phyloP scores from a whole-genome alignment of 2,113 vertebrate genomes.

The Nymphicus hollandicus region DNA sequence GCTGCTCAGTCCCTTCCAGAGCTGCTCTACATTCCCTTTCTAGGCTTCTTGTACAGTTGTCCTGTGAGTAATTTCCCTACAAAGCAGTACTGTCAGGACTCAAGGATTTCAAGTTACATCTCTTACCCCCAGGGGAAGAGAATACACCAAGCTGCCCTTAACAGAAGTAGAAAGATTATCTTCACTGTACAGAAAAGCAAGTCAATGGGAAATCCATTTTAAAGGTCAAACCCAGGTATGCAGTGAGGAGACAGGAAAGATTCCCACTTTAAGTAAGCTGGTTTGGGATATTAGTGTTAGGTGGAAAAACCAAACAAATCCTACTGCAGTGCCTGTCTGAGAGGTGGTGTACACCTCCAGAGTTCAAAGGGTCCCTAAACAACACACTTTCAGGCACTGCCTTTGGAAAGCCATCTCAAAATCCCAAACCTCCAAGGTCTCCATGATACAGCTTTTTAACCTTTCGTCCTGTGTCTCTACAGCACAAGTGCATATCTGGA shows the following conservation, averaged over 20 bases:
- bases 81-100: background rate
- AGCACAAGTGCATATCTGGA: background rate
- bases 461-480: background rate
- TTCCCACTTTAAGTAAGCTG: background rate
- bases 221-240: background rate
- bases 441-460: fast-evolving
- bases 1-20: background rate
- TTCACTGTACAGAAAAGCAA: background rate
- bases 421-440: background rate
- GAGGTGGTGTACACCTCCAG: background rate
- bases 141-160: background rate
- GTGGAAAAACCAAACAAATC: too few relatives aligned
- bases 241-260: background rate
- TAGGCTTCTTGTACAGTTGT: background rate
- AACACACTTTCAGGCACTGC: background rate
- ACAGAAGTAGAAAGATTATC: background rate
- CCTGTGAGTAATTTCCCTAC: background rate
- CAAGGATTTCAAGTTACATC: background rate
- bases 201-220: background rate
- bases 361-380: background rate
- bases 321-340: background rate
- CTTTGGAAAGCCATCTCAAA: background rate
- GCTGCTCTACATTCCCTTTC: background rate
- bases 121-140: background rate
- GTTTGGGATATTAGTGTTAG: background rate